Percentiles rank a stretch among this genome's conserved stretches.
These are phyloP conservation scores for Microctonus aethiopoides DNA, from an alignment of 2,888 invertebrate genomes.

Conservation along the genomic window DNA sequence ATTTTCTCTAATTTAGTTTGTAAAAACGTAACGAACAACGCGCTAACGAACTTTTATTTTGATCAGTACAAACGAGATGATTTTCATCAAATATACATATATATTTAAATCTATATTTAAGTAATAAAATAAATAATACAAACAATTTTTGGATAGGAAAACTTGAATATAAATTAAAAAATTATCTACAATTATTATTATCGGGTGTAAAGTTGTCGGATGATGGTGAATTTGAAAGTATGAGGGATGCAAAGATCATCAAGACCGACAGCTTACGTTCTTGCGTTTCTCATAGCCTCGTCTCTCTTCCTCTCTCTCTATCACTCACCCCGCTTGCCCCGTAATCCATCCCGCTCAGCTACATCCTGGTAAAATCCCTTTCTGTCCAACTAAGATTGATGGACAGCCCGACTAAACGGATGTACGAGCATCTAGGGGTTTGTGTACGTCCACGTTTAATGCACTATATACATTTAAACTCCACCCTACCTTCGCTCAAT, in stretches of 20 bases:
- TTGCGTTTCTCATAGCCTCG: neutral
- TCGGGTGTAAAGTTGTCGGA: neutral
- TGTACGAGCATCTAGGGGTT: slow-evolving; percentile 4
- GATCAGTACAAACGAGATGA: slow-evolving; percentile 9
- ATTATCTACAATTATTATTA: neutral
- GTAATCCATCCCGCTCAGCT: neutral
- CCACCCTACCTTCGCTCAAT: neutral
- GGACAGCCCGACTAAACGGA: neutral
- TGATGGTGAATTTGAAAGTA: neutral
- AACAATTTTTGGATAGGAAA: no score
- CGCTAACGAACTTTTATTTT: slow-evolving; percentile 13
- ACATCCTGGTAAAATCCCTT: neutral
- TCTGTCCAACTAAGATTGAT: neutral
- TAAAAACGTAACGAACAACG: slow-evolving; percentile 26
- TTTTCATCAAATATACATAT: neutral
- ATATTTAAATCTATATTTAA: no score
- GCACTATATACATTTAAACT: neutral
- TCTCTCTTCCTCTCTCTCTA: neutral
- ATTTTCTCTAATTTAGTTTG: slow-evolving; percentile 28
- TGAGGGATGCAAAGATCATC: neutral
- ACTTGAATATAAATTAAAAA: no score
- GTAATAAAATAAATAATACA: no score
- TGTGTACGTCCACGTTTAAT: neutral
- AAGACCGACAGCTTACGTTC: neutral
- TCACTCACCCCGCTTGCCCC: no score